Conservation (phyloP, 23 tunicate species). For the Diplosoma virens region DNA sequence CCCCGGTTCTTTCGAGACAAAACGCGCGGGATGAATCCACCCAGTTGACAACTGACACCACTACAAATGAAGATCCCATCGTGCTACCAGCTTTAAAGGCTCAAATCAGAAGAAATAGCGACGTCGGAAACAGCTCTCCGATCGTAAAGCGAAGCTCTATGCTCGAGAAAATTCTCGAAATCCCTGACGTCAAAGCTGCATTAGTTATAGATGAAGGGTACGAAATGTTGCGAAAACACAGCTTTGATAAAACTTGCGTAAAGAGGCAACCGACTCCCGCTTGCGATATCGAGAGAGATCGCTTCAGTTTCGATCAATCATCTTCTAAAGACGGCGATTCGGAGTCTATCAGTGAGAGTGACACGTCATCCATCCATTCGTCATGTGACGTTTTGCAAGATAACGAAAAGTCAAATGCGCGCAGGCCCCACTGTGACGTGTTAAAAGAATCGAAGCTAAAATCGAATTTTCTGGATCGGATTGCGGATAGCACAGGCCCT, state of each 20-base stretch:
- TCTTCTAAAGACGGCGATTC: constrained; percentile 15
- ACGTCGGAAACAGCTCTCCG: constrained; percentile 58
- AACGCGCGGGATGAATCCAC: too few relatives aligned
- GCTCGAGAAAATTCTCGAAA: constrained; percentile 67
- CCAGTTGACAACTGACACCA: too few relatives aligned
- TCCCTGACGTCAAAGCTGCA: constrained; percentile 90
- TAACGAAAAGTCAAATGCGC: not conserved
- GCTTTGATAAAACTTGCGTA: not conserved
- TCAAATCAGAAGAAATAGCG: too few relatives aligned
- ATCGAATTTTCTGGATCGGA: constrained; percentile 4
- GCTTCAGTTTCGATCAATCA: constrained; percentile 29
- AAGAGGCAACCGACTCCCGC: constrained; percentile 55
- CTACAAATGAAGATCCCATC: too few relatives aligned
- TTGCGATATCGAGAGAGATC: constrained; percentile 8
- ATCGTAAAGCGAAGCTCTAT: constrained; percentile 62
- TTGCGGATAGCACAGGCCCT: constrained; percentile 43
- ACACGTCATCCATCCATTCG: constrained; percentile 31
- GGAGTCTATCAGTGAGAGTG: constrained; percentile 42
- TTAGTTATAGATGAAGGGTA: constrained; percentile 56
- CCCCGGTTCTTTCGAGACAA: too few relatives aligned
- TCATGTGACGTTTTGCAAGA: not conserved
- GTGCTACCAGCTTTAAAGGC: too few relatives aligned
- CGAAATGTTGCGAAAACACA: constrained; percentile 39
- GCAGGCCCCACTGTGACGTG: not conserved
- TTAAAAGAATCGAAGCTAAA: not conserved